Conservation (phyloP, 2,797 vertebrate genomes). For the Anabacerthia variegaticeps region DNA sequence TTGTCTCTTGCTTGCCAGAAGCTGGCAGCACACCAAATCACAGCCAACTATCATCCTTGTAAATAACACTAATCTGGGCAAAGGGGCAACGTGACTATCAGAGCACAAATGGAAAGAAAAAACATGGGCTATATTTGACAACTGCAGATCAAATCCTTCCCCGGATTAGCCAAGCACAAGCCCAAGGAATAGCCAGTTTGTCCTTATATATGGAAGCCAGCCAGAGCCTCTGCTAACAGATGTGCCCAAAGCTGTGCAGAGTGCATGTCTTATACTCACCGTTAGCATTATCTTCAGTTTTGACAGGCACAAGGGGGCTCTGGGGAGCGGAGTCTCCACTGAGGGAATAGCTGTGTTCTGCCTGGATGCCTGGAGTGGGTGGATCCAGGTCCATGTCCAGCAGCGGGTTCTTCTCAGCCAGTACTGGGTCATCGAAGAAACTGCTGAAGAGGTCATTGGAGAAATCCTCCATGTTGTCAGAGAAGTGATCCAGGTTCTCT, state of each 20-base stretch:
- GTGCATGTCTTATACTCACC: constrained; percentile 71
- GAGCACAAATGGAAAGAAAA: constrained; percentile 17
- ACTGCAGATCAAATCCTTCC: not conserved
- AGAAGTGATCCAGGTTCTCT: constrained; percentile 89
- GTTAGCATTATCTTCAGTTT: constrained; percentile 89
- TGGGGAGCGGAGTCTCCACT: constrained; percentile 96
- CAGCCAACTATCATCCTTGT: not conserved
- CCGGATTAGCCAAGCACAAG: not conserved
- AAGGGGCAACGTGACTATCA: not conserved
- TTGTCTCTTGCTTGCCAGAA: constrained; percentile 8
- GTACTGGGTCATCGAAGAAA: constrained; percentile 94
- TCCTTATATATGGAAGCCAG: not conserved
- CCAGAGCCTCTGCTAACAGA: not conserved
- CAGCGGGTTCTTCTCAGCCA: constrained; percentile 90
- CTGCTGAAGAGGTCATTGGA: constrained; percentile 97
- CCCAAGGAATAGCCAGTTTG: not conserved
- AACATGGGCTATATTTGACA: not conserved
- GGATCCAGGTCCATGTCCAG: constrained; percentile 94
- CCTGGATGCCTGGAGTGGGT: constrained; percentile 91
- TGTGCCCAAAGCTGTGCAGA: not conserved
- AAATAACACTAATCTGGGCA: not conserved
- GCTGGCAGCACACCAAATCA: not conserved
- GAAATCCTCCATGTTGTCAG: constrained; percentile 98
- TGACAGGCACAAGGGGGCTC: constrained; percentile 92
- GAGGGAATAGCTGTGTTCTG: constrained; percentile 97